A percentile compares a stretch with the other conserved stretches of the same genome.
These are phyloP conservation scores for Pagetopsis macropterus DNA, from an alignment of 2,797 vertebrate species.

Conservation along the genomic window DNA sequence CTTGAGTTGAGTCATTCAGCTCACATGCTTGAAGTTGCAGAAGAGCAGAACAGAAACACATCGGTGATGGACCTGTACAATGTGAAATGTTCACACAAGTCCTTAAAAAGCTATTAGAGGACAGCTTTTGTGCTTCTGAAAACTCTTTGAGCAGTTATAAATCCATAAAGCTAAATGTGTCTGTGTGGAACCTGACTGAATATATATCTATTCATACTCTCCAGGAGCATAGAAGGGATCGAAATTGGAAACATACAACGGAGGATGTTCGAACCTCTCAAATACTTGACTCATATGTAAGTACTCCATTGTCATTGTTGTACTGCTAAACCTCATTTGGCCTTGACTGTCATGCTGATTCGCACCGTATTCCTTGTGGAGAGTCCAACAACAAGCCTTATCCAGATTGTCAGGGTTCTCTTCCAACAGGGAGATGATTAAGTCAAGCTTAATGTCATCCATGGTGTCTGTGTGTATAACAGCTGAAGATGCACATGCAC, in stretches of 20 bases:
- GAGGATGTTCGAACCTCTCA: conserved; percentile 95
- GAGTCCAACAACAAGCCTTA: not conserved
- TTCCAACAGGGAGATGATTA: conserved; percentile 34
- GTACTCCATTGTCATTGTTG: conserved; percentile 61
- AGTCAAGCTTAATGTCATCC: conserved; percentile 36
- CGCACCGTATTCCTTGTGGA: not conserved
- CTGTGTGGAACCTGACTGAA: not conserved
- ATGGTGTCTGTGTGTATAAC: conserved; percentile 34
- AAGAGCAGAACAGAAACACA: not conserved
- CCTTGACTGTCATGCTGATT: not conserved
- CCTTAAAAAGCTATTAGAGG: not conserved
- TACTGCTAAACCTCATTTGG: not conserved
- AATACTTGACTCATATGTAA: conserved; percentile 96
- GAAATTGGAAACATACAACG: conserved; percentile 94
- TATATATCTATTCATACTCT: conserved; percentile 59
- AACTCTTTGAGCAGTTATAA: not conserved
- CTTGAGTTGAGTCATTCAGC: not conserved
- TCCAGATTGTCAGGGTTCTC: conserved; percentile 23
- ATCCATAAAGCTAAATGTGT: not conserved
- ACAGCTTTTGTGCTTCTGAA: not conserved
- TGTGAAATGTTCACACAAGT: not conserved
- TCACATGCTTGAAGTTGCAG: not conserved
- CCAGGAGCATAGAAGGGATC: conserved; percentile 94
- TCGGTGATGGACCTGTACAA: not conserved
- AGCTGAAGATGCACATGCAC: not conserved